Evolutionary conservation across 2,797 vertebrate genomes (phyloP), one percentile per base, ranked within the genome.

Genomic region (Petrocephalus schoutedeni): DNA sequence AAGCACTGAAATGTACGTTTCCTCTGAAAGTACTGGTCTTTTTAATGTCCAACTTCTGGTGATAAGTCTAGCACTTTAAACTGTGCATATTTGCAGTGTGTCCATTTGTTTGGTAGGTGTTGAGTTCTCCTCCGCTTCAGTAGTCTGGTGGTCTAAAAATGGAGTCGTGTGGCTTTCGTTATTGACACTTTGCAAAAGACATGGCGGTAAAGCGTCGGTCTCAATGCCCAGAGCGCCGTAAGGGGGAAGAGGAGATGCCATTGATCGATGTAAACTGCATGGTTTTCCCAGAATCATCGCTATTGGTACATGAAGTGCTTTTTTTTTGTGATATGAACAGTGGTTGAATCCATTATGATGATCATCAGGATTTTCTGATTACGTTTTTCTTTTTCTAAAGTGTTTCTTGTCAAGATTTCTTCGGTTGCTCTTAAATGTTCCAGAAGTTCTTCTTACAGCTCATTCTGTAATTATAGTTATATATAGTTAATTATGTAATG

Each of bases 251-350:
- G 32, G 53, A 85, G 84, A 85, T 36, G 28, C 19, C 5, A 58
- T 86, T 10, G 54, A 86, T 86, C 36, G 32, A 86, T 54, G 56
- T 85, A 45, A 41, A 21, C 36, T 56, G 3, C 19, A 56, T 59
- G 54, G 85, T 28, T 45, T 86, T 86, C 85, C 85, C 56, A 59
- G 54, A 86, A 86, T 58, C 85, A 57, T 86, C 56, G 45, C 32
- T 8, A 41, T 58, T 58, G 54, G 32, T 56, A 58, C n/a, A 53
- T 21, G 14, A 56, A 84, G 51, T 56, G 49, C 12, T 56, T 28
- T 51, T n/a, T 28, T 85, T 28, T 85, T 57, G 54, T 21, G n/a
- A 28, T 53, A 14, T 28, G 53, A 84, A 54, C 49, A 53, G 53
- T 7, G 21, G 49, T 4, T 32, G 2, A 56, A 85, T 21, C 51